Base-by-base conservation (phyloP, 2,113 vertebrate species). In the Taurulus bubalis region DNA sequence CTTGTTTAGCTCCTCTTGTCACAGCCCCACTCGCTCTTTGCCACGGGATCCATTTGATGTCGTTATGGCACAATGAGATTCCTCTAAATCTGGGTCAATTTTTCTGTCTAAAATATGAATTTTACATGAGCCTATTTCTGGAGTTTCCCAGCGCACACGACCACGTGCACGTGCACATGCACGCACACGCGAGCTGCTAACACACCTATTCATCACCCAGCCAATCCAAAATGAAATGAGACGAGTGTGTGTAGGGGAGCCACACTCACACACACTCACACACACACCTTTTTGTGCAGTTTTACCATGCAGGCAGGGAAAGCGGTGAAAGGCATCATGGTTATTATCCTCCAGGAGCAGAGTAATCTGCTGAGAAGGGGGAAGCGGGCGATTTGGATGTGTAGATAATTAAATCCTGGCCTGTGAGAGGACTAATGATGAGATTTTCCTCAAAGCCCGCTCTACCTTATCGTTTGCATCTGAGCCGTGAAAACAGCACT, bases 401-500 rank as follows among this genome's bases (percentile, higher is more conserved):
- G 85, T 36, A 85, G 89, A 92, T 93, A 85, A 94, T 94, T 93
- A 94, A 94, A 93, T 91, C 85, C 84, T 64, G 87, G 91, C 90
- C 88, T 90, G 91, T 86, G 90, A 91, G 90, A 91, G 88, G 90
- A 92, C 91, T 93, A 92, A 93, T 92, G 92, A 94, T 93, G 91
- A 91, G 92, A 85, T 89, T 92, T 18, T 86, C 82, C 87, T 91
- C 86, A 83, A 90, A 86, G 16, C 82, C 90, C 76, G 84, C 79
- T 71, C 91, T 65, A 81, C 85, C 89, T 85, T 81, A 86, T 88
- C 81, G 71, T 90, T 91, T 92, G 85, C 78, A 91, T 89, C 85
- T 32, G 64, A 82, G 84, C 82, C 80, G 82, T 80, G 83, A 85
- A 91, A 89, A 88, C 86, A 83, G 85, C 91, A 26, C 85, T 45